Base-by-base conservation (phyloP, 2,797 vertebrate species). In the Fistularia commersonii region DNA sequence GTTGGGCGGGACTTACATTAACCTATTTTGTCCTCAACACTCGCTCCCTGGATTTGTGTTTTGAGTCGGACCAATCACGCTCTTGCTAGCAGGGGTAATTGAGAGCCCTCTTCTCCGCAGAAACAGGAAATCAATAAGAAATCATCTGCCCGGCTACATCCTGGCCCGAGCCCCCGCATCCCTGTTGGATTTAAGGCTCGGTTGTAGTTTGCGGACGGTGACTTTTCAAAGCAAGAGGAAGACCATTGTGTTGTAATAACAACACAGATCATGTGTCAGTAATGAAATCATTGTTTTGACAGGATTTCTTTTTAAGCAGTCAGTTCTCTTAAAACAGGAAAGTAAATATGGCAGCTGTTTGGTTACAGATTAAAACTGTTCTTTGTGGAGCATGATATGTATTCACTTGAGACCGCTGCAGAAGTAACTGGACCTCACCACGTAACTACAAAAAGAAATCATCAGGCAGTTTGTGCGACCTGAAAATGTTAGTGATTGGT, bases 101-200 rank as follows among this genome's bases (percentile, higher is more conserved):
- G 74, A 82, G 85, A 86, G 66, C 59, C 61, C 66, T 74, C 68
- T 69, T 67, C 69, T 51, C 49, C 8, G 45, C 61, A 67, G 68
- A 60, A 87, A 79, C 77, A 86, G 82, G 80, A 89, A 88, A 88
- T 89, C 80, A 80, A 88, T 87, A 85, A 78, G 73, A 81, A 80
- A 84, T 87, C 80, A 85, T 86, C 80, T 72, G 69, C 72, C 64
- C 57, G 66, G 71, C 69, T 58, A 71, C 80, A 79, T 76, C 75
- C 76, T 56, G 61, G 51, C 54, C 54, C 52, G 50, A 8, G 36
- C 37, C 35, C 6, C 11, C 48, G 39, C 35, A 8, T 32, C 0
- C 42, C 58, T 61, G 48, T 64, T 47, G 7, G 48, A 72, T 69
- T 75, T 61, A 55, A 51, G 53, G 67, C 63, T 57, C 63, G 73